Evolutionary conservation across 2,888 invertebrate species (phyloP).

Genomic region (Corbicula japonica): DNA sequence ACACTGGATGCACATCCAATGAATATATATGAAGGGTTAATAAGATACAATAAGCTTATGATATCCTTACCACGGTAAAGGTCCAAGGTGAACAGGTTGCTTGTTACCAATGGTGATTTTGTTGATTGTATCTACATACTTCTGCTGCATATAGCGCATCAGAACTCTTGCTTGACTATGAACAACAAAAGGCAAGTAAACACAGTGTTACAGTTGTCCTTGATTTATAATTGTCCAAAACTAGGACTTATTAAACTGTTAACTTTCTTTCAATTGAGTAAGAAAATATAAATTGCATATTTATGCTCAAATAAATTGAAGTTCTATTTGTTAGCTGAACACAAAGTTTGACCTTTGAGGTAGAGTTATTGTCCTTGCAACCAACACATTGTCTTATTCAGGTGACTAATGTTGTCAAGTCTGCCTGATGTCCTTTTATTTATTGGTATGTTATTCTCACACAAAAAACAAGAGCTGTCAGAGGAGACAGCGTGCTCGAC

Average conservation of each 20-base stretch:
- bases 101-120: slow-evolving; percentile 49
- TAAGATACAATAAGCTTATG: not conserved
- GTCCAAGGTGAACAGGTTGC: slow-evolving; percentile 36
- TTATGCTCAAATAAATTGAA: not conserved
- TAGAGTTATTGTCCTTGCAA: too few species aligned
- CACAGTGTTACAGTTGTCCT: not conserved
- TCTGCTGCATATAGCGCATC: slow-evolving; percentile 55
- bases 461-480: too few species aligned
- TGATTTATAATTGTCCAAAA: not conserved
- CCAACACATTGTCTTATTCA: too few species aligned
- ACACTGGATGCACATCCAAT: not conserved
- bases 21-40: not conserved
- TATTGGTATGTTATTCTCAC: too few species aligned
- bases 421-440: too few species aligned
- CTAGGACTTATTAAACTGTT: not conserved
- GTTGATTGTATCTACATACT: slow-evolving; percentile 41
- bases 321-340: not conserved
- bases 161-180: slow-evolving; percentile 55
- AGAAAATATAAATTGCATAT: not conserved
- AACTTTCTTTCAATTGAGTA: not conserved
- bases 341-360: not conserved
- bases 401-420: too few species aligned
- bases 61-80: slow-evolving; percentile 50
- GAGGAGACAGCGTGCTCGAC: too few species aligned
- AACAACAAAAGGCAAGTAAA: too few species aligned